Base-by-base conservation (phyloP, 2,113 vertebrate genomes). In the Hydrolagus affinis region DNA sequence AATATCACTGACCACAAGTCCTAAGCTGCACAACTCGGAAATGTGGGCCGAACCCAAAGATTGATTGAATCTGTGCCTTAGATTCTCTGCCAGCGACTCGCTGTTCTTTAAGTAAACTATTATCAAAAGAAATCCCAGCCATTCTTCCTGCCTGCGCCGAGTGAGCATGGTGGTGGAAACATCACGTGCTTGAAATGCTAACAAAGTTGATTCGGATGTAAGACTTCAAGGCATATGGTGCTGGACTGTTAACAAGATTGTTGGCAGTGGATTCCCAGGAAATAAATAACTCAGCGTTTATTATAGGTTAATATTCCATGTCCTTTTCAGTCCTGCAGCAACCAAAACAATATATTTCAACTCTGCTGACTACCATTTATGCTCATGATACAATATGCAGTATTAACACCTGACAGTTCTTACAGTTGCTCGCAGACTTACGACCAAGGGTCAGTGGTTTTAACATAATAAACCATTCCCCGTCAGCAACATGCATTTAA, bases 401-500 rank as follows among this genome's bases (percentile, higher is more conserved):
- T 60, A 25, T 25, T 80, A 80, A 8, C 6, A 62, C 76, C 11
- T 78, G 12, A 62, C 23, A 60, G 75, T 60, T 77, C 44, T 64
- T 23, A 64, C 23, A 62, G 57, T 64, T 80, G 11, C 76, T 25
- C n/a, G 3, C 23, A 64, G 76, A 80, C n/a, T 28, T 80, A 80
- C 17, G 60, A 25, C 76, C 59, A 75, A 21, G 56, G 32, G 73
- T 75, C 32, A 75, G 56, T 32, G 9, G 9, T 75, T 75, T 44
- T 21, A 75, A 75, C 73, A 75, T 75, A 75, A 75, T 75, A 75
- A 75, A 56, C 17, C 32, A 75, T 75, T n/a, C 15, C 73, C 70
- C 17, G 19, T 75, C 32, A 75, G 9, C 73, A 75, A 21, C 17
- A 17, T 32, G 32, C 21, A 75, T 75, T 75, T 75, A 56, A 75